Conservation (phyloP, 2,113 vertebrate species). For the Zingel zingel region DNA sequence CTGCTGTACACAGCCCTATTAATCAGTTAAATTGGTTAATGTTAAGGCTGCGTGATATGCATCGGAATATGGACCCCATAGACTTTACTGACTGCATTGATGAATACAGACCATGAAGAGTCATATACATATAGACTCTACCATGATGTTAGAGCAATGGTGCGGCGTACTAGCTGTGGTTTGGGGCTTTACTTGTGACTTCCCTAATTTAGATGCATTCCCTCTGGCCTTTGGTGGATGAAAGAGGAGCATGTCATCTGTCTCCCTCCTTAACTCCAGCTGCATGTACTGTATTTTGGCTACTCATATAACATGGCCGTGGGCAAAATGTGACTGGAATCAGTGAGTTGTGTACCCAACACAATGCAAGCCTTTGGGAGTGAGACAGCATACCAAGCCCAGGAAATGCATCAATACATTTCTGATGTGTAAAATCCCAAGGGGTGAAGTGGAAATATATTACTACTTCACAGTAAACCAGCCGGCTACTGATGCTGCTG, state of each 20-base stretch:
- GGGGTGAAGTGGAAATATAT: constrained; percentile 60
- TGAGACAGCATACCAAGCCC: constrained; percentile 42
- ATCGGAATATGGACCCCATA: constrained; percentile 13
- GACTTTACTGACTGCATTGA: constrained; percentile 17
- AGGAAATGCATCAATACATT: constrained; percentile 62
- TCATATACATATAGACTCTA: constrained; percentile 24
- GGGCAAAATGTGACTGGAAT: constrained; percentile 67
- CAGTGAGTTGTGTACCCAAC: constrained; percentile 64
- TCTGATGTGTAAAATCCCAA: constrained; percentile 63
- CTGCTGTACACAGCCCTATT: constrained; percentile 22
- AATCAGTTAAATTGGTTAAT: constrained; percentile 45
- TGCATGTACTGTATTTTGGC: constrained; percentile 61
- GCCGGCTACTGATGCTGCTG: constrained; percentile 34
- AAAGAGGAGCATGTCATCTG: constrained; percentile 61
- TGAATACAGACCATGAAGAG: constrained; percentile 15
- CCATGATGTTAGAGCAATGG: neutral
- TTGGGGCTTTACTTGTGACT: constrained; percentile 37
- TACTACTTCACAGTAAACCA: constrained; percentile 56
- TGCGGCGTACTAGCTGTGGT: constrained; percentile 14
- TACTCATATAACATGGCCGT: constrained; percentile 55
- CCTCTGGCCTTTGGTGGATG: constrained; percentile 55
- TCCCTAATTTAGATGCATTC: constrained; percentile 61
- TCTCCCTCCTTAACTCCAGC: constrained; percentile 44
- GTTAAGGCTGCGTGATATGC: constrained; percentile 32
- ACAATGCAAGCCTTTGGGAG: constrained; percentile 63